Conservation (phyloP, 2,113 vertebrate species). For the Lagopus muta region DNA sequence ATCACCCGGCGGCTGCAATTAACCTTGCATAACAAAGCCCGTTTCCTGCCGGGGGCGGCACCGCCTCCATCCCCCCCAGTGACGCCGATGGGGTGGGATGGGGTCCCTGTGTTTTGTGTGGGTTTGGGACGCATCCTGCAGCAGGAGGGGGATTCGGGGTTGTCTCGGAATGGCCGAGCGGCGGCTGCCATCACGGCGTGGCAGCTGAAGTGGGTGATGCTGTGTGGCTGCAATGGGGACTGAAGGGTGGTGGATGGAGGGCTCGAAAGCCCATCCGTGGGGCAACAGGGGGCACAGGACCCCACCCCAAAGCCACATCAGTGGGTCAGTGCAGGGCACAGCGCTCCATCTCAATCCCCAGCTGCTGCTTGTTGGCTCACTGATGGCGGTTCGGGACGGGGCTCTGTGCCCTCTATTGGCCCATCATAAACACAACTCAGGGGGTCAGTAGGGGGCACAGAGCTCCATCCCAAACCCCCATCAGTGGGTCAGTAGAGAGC, state of each 20-base stretch:
- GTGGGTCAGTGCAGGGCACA: no score
- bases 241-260: neutral
- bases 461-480: no score
- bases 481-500: no score
- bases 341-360: no score
- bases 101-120: neutral
- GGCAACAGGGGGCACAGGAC: no score
- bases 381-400: no score
- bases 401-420: no score
- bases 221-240: neutral
- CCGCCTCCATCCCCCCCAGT: neutral
- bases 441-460: no score
- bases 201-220: neutral
- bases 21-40: constrained; percentile 29
- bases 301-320: neutral
- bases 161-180: no score
- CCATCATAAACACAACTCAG: no score
- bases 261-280: neutral
- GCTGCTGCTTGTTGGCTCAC: no score
- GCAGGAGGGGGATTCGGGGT: neutral
- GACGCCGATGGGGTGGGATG: fast-evolving
- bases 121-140: neutral
- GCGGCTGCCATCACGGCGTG: neutral
- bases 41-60: constrained; percentile 58
- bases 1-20: constrained; percentile 54